Evolutionary conservation across 1,140 invertebrate species (phyloP), one percentile per base, ranked within the genome.

Genomic region (Triops cancriformis): DNA sequence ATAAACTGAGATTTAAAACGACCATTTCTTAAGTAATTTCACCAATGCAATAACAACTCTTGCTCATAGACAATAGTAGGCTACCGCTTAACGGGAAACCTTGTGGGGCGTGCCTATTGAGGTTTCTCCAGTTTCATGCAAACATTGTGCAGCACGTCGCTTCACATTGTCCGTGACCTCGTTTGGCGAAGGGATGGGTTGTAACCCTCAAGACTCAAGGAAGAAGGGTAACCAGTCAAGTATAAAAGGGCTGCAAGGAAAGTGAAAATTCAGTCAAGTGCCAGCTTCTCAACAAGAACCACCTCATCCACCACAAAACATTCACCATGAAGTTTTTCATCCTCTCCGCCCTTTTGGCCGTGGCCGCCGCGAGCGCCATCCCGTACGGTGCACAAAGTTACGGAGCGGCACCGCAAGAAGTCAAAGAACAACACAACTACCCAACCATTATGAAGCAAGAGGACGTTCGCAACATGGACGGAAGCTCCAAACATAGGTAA

Each of bases 401-500:
- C 42, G 73, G 28, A 37, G n/a, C 73, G 0, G 23, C 23, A 27
- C 18, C 31, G 1, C 14, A 74, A 9, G 41, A 31, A 5, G 73
- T 10, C 42, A 3, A 26, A 74, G 28, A n/a, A 41, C 5, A 74
- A 37, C 23, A 26, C 73, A 27, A 64, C 10, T 23, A 43, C 28
- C n/a, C 42, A 0, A 41, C 75, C 75, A 76, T 45, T 26, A 27
- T 45, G 6, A 45, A 10, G 3, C 28, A 43, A 12, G 37, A 26
- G 1, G 64, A 26, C 26, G 42, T 76, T n/a, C 43, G 43, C 75
- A 64, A 76, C 27, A 10, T 9, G 28, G 75, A 76, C 23, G 75
- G 75, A 18, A 76, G 75, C n/a, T 76, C 64, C 1, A 51, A 27
- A 18, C 45, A 45, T 28, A 76, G 51, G 75, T 76, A 76, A 75